A percentile compares a stretch with the other conserved stretches of the same genome.
These are phyloP conservation scores for Adelges cooleyi DNA, from an alignment of 1,140 invertebrate species.

Conservation along the genomic window DNA sequence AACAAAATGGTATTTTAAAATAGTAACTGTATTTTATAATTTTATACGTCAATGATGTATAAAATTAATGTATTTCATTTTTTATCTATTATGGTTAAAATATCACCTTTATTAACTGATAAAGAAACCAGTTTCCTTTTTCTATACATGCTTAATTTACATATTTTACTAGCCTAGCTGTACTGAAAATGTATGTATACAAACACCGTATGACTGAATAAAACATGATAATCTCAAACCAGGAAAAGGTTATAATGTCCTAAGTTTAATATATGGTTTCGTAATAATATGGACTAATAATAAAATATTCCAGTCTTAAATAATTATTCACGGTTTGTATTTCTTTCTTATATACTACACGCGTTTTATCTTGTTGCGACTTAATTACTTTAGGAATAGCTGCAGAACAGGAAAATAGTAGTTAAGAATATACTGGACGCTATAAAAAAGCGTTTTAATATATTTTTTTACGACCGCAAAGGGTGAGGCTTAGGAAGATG, in stretches of 20 bases:
- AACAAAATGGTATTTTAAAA: too few relatives aligned
- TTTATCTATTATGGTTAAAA: too few relatives aligned
- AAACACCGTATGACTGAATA: neutral
- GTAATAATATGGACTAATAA: constrained; percentile 5
- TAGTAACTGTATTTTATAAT: too few relatives aligned
- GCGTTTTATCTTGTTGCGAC: constrained; percentile 16
- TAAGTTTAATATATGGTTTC: neutral
- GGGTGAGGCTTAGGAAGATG: neutral
- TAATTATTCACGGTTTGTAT: neutral
- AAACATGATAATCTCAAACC: neutral
- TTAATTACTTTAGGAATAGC: constrained; percentile 4
- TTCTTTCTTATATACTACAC: neutral
- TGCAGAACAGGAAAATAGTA: neutral
- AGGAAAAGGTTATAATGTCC: neutral
- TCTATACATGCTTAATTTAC: too few relatives aligned
- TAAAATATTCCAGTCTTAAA: neutral
- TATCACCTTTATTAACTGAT: too few relatives aligned
- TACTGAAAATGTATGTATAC: too few relatives aligned
- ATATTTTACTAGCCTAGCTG: too few relatives aligned
- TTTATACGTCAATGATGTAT: too few relatives aligned
- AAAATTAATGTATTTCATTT: too few relatives aligned
- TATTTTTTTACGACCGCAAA: constrained; percentile 12
- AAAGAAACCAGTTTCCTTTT: too few relatives aligned
- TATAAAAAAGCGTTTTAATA: constrained; percentile 17
- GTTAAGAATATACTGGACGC: constrained; percentile 17